Conservation (phyloP, 2,888 invertebrate species). For the Trachelus troglodyta region DNA sequence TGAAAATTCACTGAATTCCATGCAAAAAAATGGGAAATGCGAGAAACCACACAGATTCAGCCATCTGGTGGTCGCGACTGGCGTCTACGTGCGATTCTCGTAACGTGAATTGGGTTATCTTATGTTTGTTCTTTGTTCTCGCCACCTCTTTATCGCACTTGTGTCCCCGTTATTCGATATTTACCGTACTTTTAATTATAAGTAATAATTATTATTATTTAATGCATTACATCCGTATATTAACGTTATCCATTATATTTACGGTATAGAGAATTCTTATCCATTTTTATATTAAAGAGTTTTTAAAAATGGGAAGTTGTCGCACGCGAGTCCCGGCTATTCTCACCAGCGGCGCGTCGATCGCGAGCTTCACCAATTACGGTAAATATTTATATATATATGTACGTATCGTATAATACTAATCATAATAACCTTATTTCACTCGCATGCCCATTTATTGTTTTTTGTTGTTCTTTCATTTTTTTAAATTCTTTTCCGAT, state of each 20-base stretch:
- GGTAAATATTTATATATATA: not conserved
- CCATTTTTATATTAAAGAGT: constrained; percentile 19
- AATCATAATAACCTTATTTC: not conserved
- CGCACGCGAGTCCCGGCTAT: constrained; percentile 4
- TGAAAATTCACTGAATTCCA: constrained; percentile 10
- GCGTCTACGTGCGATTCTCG: not conserved
- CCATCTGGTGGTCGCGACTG: not conserved
- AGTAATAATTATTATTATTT: constrained; percentile 30
- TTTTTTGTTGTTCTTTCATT: constrained; percentile 1
- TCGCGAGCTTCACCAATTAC: not conserved
- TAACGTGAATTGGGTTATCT: not conserved
- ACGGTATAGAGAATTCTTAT: constrained; percentile 24
- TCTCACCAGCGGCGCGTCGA: not conserved
- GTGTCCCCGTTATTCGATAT: constrained; percentile 1
- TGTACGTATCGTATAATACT: not conserved
- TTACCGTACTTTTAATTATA: constrained; percentile 26
- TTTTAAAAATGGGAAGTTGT: constrained; percentile 20
- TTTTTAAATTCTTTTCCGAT: not conserved
- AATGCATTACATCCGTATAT: constrained; percentile 28
- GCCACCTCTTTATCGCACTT: not conserved
- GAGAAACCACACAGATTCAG: constrained; percentile 16
- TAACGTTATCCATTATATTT: constrained; percentile 23
- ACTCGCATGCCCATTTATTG: not conserved
- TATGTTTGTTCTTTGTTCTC: not conserved
- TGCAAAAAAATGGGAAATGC: constrained; percentile 16